These are phyloP conservation scores for Chymomyza amoena DNA, from an alignment of 2,888 invertebrate genomes.

Conservation along the genomic window DNA sequence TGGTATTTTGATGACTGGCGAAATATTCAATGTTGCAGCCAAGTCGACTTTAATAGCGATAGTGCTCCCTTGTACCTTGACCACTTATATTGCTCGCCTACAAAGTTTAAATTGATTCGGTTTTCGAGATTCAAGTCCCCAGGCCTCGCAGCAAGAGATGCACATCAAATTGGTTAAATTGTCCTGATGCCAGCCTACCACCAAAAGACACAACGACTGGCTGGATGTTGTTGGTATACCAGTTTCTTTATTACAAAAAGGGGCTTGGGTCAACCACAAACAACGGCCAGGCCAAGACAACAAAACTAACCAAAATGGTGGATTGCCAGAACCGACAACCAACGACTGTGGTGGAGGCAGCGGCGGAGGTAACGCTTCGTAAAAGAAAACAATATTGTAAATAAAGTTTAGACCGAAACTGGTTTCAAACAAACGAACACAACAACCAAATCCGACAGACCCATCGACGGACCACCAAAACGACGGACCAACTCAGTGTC, in stretches of 20 bases:
- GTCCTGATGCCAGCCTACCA: conserved; percentile 50
- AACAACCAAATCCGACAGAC: conserved; percentile 15
- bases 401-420: conserved; percentile 52
- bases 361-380: conserved; percentile 29
- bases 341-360: neutral
- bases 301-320: neutral
- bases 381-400: conserved; percentile 71
- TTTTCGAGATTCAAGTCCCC: neutral
- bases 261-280: conserved; percentile 69
- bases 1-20: conserved; percentile 65
- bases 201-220: neutral
- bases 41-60: conserved; percentile 42
- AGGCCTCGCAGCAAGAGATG: conserved; percentile 41
- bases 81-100: neutral
- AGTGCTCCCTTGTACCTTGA: conserved; percentile 5
- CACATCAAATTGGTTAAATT: conserved; percentile 71
- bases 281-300: conserved; percentile 31
- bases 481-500: conserved; percentile 43
- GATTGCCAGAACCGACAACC: neutral
- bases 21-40: conserved; percentile 68
- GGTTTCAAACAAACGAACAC: conserved; percentile 49
- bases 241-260: conserved; percentile 72
- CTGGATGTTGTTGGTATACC: conserved; percentile 52
- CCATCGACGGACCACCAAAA: conserved; percentile 7
- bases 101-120: neutral